Conservation (phyloP, 2,797 vertebrate genomes). For the Phrynocephalus guinanensis region DNA sequence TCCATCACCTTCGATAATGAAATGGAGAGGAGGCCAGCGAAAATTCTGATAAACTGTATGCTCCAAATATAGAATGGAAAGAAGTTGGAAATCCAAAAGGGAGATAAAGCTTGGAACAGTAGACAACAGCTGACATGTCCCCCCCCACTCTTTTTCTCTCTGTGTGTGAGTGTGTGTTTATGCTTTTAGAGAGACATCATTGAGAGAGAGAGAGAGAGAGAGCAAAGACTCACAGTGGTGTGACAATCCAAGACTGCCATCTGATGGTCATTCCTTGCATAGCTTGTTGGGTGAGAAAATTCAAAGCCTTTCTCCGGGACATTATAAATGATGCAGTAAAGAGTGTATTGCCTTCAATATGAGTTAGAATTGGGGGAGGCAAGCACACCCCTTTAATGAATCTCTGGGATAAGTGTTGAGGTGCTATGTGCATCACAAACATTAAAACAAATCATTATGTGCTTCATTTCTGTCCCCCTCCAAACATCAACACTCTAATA, state of each 20-base stretch:
- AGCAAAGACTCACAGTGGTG: not conserved
- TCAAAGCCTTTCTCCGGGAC: not conserved
- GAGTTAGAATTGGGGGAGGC: not conserved
- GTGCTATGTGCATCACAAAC: slow-evolving; percentile 31
- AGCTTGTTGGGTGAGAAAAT: not conserved
- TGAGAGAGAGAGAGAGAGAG: too few species aligned
- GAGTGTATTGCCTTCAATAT: not conserved
- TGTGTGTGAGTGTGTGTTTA: too few species aligned
- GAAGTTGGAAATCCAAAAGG: slow-evolving; percentile 28
- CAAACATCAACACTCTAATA: slow-evolving; percentile 42
- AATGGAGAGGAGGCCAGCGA: not conserved
- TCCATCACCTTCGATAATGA: too few species aligned
- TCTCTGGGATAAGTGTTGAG: slow-evolving; percentile 33
- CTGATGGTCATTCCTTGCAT: slow-evolving; percentile 61
- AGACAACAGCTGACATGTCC: not conserved
- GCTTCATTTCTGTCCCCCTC: slow-evolving; percentile 10
- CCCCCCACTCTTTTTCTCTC: not conserved
- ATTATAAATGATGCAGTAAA: not conserved
- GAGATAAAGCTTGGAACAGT: not conserved
- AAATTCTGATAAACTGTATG: not conserved
- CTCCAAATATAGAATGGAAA: not conserved
- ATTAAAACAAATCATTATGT: slow-evolving; percentile 28
- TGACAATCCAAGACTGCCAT: slow-evolving; percentile 72
- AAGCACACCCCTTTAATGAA: slow-evolving; percentile 25
- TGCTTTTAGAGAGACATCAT: not conserved